Conservation (phyloP, 2,888 invertebrate species). For the Lomographa bimaculata region DNA sequence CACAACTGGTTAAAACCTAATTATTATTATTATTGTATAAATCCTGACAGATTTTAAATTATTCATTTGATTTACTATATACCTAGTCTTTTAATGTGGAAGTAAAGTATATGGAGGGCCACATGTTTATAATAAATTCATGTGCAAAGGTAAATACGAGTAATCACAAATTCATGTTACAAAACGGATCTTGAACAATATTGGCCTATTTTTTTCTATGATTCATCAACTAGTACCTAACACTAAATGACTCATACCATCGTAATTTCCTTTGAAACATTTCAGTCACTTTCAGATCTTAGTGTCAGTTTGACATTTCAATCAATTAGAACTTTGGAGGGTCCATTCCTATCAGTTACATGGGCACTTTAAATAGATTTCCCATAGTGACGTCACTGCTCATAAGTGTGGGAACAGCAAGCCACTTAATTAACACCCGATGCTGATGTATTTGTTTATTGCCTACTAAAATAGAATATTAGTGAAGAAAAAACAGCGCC, state of each 20-base stretch:
- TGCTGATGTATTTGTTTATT: slow-evolving; percentile 49
- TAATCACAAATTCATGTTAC: no score
- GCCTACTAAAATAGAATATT: slow-evolving; percentile 30
- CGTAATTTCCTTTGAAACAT: slow-evolving; percentile 17
- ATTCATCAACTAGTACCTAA: slow-evolving; percentile 11
- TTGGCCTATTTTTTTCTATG: slow-evolving; percentile 9
- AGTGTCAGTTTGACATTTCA: background rate
- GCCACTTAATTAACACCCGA: slow-evolving; percentile 56
- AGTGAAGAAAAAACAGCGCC: slow-evolving; percentile 20
- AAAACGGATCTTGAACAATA: background rate
- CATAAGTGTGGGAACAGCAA: slow-evolving; percentile 59
- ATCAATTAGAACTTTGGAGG: slow-evolving; percentile 8
- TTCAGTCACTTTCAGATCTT: slow-evolving; percentile 14
- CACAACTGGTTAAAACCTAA: no score
- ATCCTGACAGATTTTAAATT: no score
- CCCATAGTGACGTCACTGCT: slow-evolving; percentile 42
- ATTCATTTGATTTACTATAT: no score
- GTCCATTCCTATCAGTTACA: slow-evolving; percentile 21
- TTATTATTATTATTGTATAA: no score
- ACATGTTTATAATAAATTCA: no score
- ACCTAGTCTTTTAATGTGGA: no score
- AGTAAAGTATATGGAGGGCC: no score
- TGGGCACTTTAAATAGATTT: slow-evolving; percentile 37
- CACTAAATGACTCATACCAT: slow-evolving; percentile 5
- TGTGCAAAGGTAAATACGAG: no score